Evolutionary conservation across 2,113 vertebrate genomes (phyloP), one percentile per base, ranked within the genome.

Genomic region (Perca fluviatilis): DNA sequence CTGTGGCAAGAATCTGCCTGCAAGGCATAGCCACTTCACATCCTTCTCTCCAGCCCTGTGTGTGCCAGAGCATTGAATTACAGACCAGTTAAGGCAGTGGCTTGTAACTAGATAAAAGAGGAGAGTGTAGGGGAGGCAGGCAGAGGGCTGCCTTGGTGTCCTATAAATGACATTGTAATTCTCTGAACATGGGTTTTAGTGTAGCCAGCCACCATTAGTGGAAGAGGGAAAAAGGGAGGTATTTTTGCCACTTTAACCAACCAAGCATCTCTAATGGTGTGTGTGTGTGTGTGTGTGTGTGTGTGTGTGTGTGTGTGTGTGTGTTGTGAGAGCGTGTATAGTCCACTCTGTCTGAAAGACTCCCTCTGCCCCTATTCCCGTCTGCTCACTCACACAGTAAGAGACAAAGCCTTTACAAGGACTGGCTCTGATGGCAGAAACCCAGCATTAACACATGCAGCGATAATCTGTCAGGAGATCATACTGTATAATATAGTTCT

Each of bases 121-220:
- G 72, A 82, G 79, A 91, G 88, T 85, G 85, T 77, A 90, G 57
- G 87, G 80, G 83, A 85, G 85, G 83, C 57, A 88, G 77, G 79
- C 74, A 82, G 76, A 89, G 86, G 80, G 82, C 83, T 84, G 89
- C 81, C 90, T 92, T 62, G 69, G 88, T 89, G 90, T 92, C 94
- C 92, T 95, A 92, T 94, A 94, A 95, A 96, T 93, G 94, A 96
- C 95, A 95, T 95, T 95, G 95, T 94, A 94, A 95, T 95, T 93
- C 93, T 94, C 89, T 88, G 82, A 89, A 92, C 91, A 94, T 87
- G 87, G 84, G 91, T 94, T 95, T 94, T 94, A 95, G 91, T 93
- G 88, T 90, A 89, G 92, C 82, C 69, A 60, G 86, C 82, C 84
- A 84, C 90, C 91, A 95, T 93, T 94, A 94, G 88, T 66, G 65